A percentile compares a stretch with the other conserved stretches of the same genome.
These are phyloP conservation scores for Coregonus suidteri DNA, from an alignment of 2,797 vertebrate genomes.

Conservation along the genomic window DNA sequence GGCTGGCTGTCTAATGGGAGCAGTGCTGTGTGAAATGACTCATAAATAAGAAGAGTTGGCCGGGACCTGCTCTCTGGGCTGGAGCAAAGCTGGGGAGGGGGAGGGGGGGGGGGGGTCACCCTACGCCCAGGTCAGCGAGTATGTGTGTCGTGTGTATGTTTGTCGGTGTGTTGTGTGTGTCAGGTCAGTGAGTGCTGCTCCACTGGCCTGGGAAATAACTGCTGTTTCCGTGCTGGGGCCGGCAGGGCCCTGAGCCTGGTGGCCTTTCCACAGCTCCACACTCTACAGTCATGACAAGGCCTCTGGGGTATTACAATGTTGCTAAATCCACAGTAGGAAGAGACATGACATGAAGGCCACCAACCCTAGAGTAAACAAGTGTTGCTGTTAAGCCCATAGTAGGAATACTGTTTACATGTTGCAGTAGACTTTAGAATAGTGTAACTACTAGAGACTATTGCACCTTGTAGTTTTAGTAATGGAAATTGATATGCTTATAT, in stretches of 20 bases:
- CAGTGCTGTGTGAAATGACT: slow-evolving; percentile 77
- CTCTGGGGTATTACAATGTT: slow-evolving; percentile 38
- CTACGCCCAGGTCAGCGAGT: neutral
- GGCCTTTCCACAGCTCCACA: slow-evolving; percentile 60
- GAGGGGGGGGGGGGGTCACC: too few species aligned
- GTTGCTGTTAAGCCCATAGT: neutral
- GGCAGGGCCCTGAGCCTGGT: slow-evolving; percentile 27
- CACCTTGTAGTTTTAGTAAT: neutral
- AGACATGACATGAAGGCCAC: neutral
- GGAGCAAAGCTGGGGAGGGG: slow-evolving; percentile 50
- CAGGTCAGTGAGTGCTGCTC: slow-evolving; percentile 75
- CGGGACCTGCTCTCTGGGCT: slow-evolving; percentile 51
- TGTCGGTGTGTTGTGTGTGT: neutral
- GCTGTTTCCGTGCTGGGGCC: slow-evolving; percentile 68
- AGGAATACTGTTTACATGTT: neutral
- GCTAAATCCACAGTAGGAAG: slow-evolving; percentile 51
- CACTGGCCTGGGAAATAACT: slow-evolving; percentile 80
- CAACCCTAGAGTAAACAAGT: neutral
- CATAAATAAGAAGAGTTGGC: slow-evolving; percentile 76
- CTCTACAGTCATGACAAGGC: slow-evolving; percentile 40
- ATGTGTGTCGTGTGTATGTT: neutral
- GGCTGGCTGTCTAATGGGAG: slow-evolving; percentile 70
- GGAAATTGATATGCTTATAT: neutral
- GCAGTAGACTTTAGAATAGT: neutral
- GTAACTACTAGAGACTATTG: neutral